These are phyloP conservation scores for Diabrotica balteata DNA, from an alignment of 2,888 invertebrate genomes.

Conservation along the genomic window DNA sequence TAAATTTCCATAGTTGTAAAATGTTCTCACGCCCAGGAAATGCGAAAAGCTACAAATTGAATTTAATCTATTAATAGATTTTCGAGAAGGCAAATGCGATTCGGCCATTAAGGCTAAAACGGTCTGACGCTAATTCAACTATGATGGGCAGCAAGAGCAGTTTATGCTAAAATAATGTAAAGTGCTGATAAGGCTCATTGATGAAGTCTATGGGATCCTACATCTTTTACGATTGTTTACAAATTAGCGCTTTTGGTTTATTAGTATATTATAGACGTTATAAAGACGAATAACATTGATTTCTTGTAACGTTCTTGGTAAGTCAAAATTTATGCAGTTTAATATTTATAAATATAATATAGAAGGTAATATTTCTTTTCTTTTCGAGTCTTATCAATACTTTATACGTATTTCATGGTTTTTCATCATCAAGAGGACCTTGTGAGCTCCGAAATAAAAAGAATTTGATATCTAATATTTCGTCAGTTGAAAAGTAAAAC, in stretches of 20 bases:
- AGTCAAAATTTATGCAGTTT: too few relatives aligned
- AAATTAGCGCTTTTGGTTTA: background rate
- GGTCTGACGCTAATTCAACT: slow-evolving; percentile 30
- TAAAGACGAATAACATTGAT: too few relatives aligned
- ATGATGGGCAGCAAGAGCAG: slow-evolving; percentile 31
- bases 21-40: slow-evolving; percentile 15
- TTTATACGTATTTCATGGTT: too few relatives aligned
- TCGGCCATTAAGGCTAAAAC: slow-evolving; percentile 28
- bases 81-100: slow-evolving; percentile 29
- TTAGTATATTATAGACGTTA: too few relatives aligned
- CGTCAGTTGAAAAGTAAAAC: too few relatives aligned
- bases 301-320: too few relatives aligned
- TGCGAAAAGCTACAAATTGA: slow-evolving; percentile 12
- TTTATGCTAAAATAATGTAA: slow-evolving; percentile 37
- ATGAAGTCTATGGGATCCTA: background rate
- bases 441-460: too few relatives aligned
- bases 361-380: too few relatives aligned
- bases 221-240: background rate
- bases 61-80: slow-evolving; percentile 27
- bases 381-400: too few relatives aligned
- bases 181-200: slow-evolving; percentile 25
- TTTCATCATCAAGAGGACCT: too few relatives aligned
- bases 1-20: slow-evolving; percentile 11
- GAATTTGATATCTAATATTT: too few relatives aligned
- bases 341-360: too few relatives aligned